These are phyloP conservation scores for Panthera uncia DNA, from an alignment of 2,113 vertebrate genomes.

Conservation along the genomic window DNA sequence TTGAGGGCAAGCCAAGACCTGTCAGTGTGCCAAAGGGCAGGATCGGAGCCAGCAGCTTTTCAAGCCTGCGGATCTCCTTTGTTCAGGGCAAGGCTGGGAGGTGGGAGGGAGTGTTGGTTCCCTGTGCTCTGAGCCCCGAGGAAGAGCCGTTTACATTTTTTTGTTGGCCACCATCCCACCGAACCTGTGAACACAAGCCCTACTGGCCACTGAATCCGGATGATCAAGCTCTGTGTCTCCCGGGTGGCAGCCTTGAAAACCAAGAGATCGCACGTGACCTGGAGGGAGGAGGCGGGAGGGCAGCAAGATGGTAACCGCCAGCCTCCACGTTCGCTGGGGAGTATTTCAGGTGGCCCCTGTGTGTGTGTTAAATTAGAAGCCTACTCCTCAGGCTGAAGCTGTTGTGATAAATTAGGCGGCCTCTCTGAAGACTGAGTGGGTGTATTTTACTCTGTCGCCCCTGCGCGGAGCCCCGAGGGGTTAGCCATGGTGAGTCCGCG, in stretches of 20 bases:
- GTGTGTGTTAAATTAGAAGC: not conserved
- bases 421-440: not conserved
- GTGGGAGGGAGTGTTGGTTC: not conserved
- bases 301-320: not conserved
- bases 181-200: not conserved
- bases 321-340: not conserved
- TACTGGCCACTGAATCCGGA: not conserved
- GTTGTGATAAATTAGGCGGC: not conserved
- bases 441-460: not conserved
- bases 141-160: not conserved
- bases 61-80: not conserved
- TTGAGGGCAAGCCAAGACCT: not conserved
- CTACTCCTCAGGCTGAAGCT: not conserved
- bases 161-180: not conserved
- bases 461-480: not conserved
- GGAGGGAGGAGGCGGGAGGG: not conserved
- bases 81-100: not conserved
- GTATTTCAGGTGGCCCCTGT: not conserved
- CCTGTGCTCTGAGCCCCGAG: not conserved
- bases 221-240: not conserved
- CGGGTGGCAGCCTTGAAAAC: not conserved
- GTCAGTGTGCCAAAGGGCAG: not conserved
- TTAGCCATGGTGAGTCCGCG: not conserved
- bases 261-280: not conserved
- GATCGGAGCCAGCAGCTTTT: not conserved